A percentile compares a stretch with the other conserved stretches of the same genome.
These are phyloP conservation scores for Hesperia comma DNA, from an alignment of 2,888 invertebrate genomes.

Conservation along the genomic window DNA sequence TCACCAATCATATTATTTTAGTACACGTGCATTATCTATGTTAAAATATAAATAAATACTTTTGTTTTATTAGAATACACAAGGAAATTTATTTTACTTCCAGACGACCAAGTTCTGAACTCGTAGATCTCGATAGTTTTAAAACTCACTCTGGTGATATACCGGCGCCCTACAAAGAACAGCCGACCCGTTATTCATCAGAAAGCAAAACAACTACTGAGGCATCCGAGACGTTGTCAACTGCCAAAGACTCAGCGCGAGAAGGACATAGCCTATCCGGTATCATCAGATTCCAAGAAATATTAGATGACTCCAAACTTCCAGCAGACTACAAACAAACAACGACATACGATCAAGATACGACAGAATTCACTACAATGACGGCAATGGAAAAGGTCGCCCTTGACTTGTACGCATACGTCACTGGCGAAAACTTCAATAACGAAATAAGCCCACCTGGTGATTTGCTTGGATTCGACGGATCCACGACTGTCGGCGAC, in stretches of 20 bases:
- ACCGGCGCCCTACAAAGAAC: conserved; percentile 81
- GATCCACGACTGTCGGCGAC: conserved; percentile 67
- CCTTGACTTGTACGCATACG: conserved; percentile 91
- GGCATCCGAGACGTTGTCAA: conserved; percentile 73
- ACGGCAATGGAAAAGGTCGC: conserved; percentile 92
- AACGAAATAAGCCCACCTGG: conserved; percentile 79
- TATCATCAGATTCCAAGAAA: conserved; percentile 69
- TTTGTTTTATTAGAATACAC: too few species aligned
- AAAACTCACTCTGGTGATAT: conserved; percentile 87
- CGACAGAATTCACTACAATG: conserved; percentile 86
- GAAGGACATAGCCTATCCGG: conserved; percentile 74
- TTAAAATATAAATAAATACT: too few species aligned
- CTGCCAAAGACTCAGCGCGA: conserved; percentile 62
- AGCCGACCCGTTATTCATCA: conserved; percentile 72
- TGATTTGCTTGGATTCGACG: conserved; percentile 64
- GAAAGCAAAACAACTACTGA: conserved; percentile 82
- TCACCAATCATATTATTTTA: not conserved
- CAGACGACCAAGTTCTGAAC: conserved; percentile 90
- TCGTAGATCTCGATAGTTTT: conserved; percentile 92
- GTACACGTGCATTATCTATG: too few species aligned
- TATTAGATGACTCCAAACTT: conserved; percentile 72
- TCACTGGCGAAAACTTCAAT: conserved; percentile 86
- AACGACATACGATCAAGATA: conserved; percentile 72
- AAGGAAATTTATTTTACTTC: conserved; percentile 44
- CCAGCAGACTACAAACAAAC: conserved; percentile 72